A percentile compares a stretch with the other conserved stretches of the same genome.
These are phyloP conservation scores for Apodemia mormo DNA, from an alignment of 2,888 invertebrate genomes.

Conservation along the genomic window DNA sequence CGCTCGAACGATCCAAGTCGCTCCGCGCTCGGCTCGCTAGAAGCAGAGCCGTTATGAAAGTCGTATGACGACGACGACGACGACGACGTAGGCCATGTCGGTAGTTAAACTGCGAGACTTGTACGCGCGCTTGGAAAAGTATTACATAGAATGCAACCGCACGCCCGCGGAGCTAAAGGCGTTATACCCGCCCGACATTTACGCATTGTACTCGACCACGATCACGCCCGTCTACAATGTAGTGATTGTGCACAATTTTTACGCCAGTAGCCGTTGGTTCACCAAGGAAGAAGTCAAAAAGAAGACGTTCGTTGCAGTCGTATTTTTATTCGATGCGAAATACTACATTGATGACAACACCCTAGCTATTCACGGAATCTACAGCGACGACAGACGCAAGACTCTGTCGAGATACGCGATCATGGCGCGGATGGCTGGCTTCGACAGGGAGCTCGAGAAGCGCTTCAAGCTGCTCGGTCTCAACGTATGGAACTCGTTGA, in stretches of 20 bases:
- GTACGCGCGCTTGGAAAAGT: no score
- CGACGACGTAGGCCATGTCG: no score
- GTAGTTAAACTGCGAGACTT: no score
- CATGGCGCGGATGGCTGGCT: conserved; percentile 19
- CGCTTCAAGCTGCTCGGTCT: conserved; percentile 18
- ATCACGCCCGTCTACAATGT: conserved; percentile 20
- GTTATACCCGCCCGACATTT: no score
- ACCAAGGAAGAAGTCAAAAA: conserved; percentile 19
- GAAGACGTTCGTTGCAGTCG: conserved; percentile 15
- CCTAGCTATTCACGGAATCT: conserved; percentile 16
- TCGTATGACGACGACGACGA: no score
- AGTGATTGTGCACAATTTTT: conserved; percentile 21
- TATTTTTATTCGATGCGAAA: conserved; percentile 18
- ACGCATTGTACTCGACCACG: conserved; percentile 19
- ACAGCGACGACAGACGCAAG: conserved; percentile 18
- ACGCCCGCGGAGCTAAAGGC: no score
- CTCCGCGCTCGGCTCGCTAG: no score
- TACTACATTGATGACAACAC: conserved; percentile 14
- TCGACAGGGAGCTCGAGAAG: conserved; percentile 20
- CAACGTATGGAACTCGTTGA: conserved; percentile 15
- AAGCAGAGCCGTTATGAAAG: no score
- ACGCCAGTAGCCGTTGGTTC: conserved; percentile 18
- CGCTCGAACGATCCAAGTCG: no score
- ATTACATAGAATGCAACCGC: no score
- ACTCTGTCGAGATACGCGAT: conserved; percentile 20